Evolutionary conservation across 92 coral and sea anemone genomes (phyloP), one percentile per base, ranked within the genome.

Genomic region (Epizoanthus stellaris): DNA sequence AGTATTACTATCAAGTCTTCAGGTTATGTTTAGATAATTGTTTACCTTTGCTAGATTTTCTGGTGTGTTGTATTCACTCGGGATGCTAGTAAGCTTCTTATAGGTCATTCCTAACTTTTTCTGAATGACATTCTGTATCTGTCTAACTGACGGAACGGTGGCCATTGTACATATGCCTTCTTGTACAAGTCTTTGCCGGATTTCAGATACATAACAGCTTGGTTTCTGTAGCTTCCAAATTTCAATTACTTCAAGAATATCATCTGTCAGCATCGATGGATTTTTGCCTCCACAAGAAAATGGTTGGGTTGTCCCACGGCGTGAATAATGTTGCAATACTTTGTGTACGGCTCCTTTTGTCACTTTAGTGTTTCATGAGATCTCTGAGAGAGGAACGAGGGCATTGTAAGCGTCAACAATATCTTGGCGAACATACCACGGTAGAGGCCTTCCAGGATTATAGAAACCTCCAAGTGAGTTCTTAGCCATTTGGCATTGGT

Each of bases 201-300:
- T 58, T 58, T 14, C 63, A 8, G 19, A 58, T 58, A 5, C 53
- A 62, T 20, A 42, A 38, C 65, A 59, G 54, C 84, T 79, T 62
- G 71, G 83, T 57, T 79, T 79, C 67, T 6, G 83, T 4, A 79
- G 83, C 72, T 61, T 79, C 83, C 70, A 79, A 79, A 79, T 79
- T 58, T 14, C 63, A 58, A 58, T 15, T 12, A 14, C 17, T 58
- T 58, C 63, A 58, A 58, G 80, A 74, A 74, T 74, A 74, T 47
- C 80, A 16, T 74, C 80, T 47, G 63, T 74, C 14, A 74, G 3
- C 14, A 34, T 23, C 19, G 42, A 75, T 16, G 56, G n/a, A 9
- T 25, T 39, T 47, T 74, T 25, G 12, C 60, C 14, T 17, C 58
- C 45, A 9, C 25, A 56, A 23, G 25, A 23, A 23, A 23, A 23